Conservation (phyloP, 2,797 vertebrate species). For the Numenius phaeopus region DNA sequence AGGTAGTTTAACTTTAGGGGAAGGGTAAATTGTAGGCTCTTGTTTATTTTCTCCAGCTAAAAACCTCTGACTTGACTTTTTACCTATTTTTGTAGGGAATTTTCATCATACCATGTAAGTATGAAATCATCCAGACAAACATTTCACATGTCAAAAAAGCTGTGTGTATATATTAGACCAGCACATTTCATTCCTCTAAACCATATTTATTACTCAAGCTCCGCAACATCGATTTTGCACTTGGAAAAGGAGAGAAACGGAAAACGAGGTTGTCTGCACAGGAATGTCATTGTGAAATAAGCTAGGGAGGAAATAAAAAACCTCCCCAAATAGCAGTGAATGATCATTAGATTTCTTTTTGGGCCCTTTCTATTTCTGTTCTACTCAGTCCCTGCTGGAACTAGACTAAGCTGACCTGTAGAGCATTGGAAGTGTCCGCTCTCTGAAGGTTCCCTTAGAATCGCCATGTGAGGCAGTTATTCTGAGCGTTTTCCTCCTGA, state of each 20-base stretch:
- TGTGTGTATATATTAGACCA: neutral
- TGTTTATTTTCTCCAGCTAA: constrained; percentile 50
- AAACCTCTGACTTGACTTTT: constrained; percentile 52
- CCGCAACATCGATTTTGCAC: neutral
- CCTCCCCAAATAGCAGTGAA: neutral
- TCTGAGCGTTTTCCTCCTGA: neutral
- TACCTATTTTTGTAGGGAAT: constrained; percentile 61
- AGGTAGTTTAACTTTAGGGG: constrained; percentile 45
- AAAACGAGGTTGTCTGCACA: neutral
- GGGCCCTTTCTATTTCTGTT: neutral
- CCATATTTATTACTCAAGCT: neutral
- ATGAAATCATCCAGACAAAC: constrained; percentile 47
- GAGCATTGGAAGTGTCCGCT: neutral
- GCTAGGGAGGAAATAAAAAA: neutral
- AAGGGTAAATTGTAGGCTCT: constrained; percentile 48
- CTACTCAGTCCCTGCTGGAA: neutral
- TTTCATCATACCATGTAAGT: constrained; percentile 39
- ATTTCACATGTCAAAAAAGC: constrained; percentile 58
- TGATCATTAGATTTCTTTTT: neutral
- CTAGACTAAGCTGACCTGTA: neutral
- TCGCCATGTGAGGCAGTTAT: neutral
- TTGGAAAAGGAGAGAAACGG: constrained; percentile 10
- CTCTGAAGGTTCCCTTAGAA: neutral
- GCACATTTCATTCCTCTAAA: constrained; percentile 15
- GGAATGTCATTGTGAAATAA: neutral